Evolutionary conservation across 1,140 invertebrate species (phyloP).

Genomic region (Bacillus rossius): DNA sequence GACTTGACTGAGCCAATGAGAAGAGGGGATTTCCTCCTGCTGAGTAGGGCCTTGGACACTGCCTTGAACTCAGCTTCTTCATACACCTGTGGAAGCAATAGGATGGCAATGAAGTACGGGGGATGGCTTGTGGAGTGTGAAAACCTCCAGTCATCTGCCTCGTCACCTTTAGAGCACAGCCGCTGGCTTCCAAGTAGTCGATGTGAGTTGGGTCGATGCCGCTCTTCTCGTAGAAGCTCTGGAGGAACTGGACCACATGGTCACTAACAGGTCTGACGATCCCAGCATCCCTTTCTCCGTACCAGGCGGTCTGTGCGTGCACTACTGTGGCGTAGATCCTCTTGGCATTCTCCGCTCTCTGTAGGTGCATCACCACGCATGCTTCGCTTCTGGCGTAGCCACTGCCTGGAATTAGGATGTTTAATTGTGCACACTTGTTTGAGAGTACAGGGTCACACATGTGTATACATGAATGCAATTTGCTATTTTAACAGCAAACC

Average conservation of each 20-base stretch:
- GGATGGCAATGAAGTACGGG: too few species aligned
- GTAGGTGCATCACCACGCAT: conserved; percentile 47
- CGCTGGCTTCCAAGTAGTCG: conserved; percentile 87
- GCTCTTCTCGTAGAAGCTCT: conserved; percentile 84
- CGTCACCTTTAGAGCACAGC: conserved; percentile 55
- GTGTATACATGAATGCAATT: too few species aligned
- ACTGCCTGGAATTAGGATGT: conserved; percentile 44
- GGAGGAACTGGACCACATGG: conserved; percentile 47
- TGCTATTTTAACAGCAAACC: too few species aligned
- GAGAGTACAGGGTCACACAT: too few species aligned
- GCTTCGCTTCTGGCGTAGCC: conserved; percentile 57
- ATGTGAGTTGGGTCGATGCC: conserved; percentile 62
- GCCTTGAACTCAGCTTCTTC: conserved; percentile 59
- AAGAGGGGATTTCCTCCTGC: conserved; percentile 43
- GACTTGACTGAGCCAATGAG: conserved; percentile 56
- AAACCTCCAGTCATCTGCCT: too few species aligned
- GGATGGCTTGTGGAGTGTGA: too few species aligned
- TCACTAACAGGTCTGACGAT: background rate
- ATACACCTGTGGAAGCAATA: conserved; percentile 35
- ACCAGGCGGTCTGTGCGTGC: conserved; percentile 29
- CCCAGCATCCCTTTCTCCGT: conserved; percentile 41
- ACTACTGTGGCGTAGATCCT: conserved; percentile 51
- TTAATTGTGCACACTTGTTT: too few species aligned
- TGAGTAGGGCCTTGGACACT: conserved; percentile 54
- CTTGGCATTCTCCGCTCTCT: conserved; percentile 43